Percentiles rank a stretch among this genome's conserved stretches.
These are phyloP conservation scores for Huso huso DNA, from an alignment of 2,797 vertebrate genomes.

Conservation along the genomic window DNA sequence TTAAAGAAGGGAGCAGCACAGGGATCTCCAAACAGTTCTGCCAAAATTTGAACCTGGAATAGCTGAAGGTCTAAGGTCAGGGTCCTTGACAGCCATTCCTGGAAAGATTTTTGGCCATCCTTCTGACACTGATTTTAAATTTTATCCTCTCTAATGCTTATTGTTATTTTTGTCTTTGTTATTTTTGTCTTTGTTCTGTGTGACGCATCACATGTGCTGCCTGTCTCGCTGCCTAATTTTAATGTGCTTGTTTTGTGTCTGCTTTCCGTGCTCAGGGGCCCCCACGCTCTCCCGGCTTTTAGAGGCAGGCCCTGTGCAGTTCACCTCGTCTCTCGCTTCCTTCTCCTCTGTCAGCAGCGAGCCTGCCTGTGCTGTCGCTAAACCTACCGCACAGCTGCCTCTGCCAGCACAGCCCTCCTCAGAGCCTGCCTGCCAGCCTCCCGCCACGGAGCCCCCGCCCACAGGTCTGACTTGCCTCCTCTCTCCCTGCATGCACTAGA, in stretches of 20 bases:
- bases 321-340: slow-evolving; percentile 81
- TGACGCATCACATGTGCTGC: not conserved
- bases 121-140: too few species aligned
- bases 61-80: too few species aligned
- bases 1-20: too few species aligned
- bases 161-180: slow-evolving; percentile 21
- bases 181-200: slow-evolving; percentile 49
- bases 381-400: slow-evolving; percentile 44
- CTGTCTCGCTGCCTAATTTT: slow-evolving; percentile 4
- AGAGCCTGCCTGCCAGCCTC: slow-evolving; percentile 65
- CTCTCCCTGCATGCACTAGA: not conserved
- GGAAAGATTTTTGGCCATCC: too few species aligned
- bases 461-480: slow-evolving; percentile 52
- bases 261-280: slow-evolving; percentile 70
- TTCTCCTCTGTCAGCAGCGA: slow-evolving; percentile 69
- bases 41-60: too few species aligned
- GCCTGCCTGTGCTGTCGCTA: slow-evolving; percentile 55
- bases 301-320: slow-evolving; percentile 86
- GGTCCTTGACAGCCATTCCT: too few species aligned
- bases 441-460: slow-evolving; percentile 59
- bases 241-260: slow-evolving; percentile 37
- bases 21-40: too few species aligned
- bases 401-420: slow-evolving; percentile 54
- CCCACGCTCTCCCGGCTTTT: slow-evolving; percentile 95
- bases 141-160: too few species aligned